Percentiles rank a stretch among this genome's conserved stretches.
phyloP scores from a whole-genome alignment of 2,113 vertebrate species.

The Euleptes europaea region DNA sequence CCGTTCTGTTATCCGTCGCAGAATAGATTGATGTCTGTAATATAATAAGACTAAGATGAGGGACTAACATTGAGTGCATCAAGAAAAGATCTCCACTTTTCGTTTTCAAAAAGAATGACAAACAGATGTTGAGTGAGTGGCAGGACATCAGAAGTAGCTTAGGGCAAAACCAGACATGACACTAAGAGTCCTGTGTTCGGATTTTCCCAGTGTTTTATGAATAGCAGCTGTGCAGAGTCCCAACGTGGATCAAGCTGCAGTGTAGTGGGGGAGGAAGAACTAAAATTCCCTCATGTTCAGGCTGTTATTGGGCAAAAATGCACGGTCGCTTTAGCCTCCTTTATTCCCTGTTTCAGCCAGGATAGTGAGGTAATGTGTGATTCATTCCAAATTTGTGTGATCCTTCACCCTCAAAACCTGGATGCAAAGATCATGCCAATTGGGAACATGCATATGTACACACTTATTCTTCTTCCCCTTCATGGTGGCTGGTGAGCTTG shows the following conservation, averaged over 20 bases:
- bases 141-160: slow-evolving; percentile 3
- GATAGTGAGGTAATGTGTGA: neutral
- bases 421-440: neutral
- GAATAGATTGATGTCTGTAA: neutral
- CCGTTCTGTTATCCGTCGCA: slow-evolving; percentile 23
- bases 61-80: neutral
- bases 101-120: neutral
- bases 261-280: too few relatives aligned
- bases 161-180: too few relatives aligned
- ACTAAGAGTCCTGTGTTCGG: too few relatives aligned
- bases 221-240: too few relatives aligned
- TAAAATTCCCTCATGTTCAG: too few relatives aligned
- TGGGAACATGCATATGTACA: neutral
- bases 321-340: too few relatives aligned
- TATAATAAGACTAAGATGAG: slow-evolving; percentile 55
- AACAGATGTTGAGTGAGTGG: neutral
- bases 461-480: too few relatives aligned
- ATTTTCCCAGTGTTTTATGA: too few relatives aligned
- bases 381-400: neutral
- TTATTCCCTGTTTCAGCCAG: too few relatives aligned
- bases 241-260: too few relatives aligned
- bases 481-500: neutral
- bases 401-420: neutral
- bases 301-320: too few relatives aligned
- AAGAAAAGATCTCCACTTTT: neutral